Base-by-base conservation (phyloP, 2,797 vertebrate species). In the Microhierax caerulescens region DNA sequence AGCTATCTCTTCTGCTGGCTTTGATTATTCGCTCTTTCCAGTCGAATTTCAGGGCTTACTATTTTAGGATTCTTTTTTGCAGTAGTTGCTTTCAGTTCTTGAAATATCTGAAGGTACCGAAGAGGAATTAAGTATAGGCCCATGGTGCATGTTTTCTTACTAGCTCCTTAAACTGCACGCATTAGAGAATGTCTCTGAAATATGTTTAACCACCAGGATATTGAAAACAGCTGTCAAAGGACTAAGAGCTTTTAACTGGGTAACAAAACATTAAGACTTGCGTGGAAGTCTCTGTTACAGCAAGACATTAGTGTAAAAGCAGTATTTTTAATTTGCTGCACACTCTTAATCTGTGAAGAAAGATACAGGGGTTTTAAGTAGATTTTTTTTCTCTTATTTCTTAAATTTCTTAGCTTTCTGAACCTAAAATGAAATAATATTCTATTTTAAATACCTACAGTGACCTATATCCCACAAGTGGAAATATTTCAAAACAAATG, bases 191-290 rank as follows among this genome's bases (percentile, higher is more conserved):
- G 19, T 15, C 53, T 37, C 61, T 23, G 61, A 45, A 27, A 68
- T 1, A 11, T 0, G 1, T 37, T 36, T 25, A 43, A 53, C 13
- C 30, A 37, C 39, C 34, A 25, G 24, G 11, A 9, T 6, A 54
- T 1, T 7, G 34, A 47, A 5, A 47, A 67, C 47, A 37, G 68
- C 11, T 0, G 0, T 7, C 37, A 8, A 45, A 51, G 53, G n/a
- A 30, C 47, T 25, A 16, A 28, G 17, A 19, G 14, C 30, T 25
- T 53, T 39, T 25, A 22, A 25, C 8, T 8, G 23, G 21, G 61
- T 34, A 34, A 39, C 25, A 54, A 28, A 30, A 30, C 28, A 18
- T 17, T 39, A 11, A 51, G 45, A 21, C 13, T 45, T 2, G 1
- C 19, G 61, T 47, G 39, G 24, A 60, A 53, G 24, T 2, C 30